Percentiles rank a stretch among this genome's conserved stretches.
Evolutionary conservation across 1,140 invertebrate species (phyloP).

Genomic region (Aricia agestis): DNA sequence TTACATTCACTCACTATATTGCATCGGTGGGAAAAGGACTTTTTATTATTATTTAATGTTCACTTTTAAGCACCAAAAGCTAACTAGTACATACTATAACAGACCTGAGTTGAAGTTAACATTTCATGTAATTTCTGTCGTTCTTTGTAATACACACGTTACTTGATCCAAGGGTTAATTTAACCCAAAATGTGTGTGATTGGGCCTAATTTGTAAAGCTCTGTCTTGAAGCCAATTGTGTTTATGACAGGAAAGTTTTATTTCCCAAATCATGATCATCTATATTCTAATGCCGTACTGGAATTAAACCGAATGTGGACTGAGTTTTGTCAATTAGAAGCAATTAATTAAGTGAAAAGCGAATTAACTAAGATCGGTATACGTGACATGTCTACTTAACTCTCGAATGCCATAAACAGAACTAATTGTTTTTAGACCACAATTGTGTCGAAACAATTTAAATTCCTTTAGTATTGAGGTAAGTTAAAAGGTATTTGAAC

Average conservation of each 20-base stretch:
- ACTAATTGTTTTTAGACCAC: not conserved
- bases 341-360: conserved; percentile 53
- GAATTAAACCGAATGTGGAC: not conserved
- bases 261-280: not conserved
- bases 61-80: not conserved
- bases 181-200: too few species aligned
- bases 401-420: conserved; percentile 40
- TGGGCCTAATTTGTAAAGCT: too few species aligned
- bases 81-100: too few species aligned
- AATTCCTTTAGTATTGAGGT: not conserved
- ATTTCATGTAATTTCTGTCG: too few species aligned
- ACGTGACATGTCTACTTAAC: conserved; percentile 44
- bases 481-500: not conserved
- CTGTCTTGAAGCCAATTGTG: not conserved
- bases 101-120: too few species aligned
- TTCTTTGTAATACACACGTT: too few species aligned
- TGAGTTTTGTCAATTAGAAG: conserved; percentile 32
- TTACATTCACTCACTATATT: too few species aligned
- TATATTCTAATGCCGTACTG: not conserved
- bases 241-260: not conserved
- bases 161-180: too few species aligned
- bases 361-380: conserved; percentile 49
- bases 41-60: not conserved
- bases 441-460: conserved; percentile 15
- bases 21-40: too few species aligned